Evolutionary conservation across 1,140 invertebrate species (phyloP).

Genomic region (Spodoptera frugiperda): DNA sequence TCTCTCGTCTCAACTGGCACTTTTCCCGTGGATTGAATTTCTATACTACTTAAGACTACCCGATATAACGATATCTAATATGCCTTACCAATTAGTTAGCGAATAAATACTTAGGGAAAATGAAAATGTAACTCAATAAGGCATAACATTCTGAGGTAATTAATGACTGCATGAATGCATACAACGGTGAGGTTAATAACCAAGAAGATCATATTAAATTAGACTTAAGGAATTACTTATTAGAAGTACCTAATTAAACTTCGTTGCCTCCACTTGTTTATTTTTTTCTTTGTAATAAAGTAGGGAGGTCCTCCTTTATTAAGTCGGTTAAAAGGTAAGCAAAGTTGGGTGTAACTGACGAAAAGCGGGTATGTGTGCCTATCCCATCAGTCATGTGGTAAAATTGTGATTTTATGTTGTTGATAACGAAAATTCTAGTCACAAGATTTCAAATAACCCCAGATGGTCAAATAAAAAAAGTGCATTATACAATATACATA

Average conservation of each 20-base stretch:
- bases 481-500: neutral
- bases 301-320: no score
- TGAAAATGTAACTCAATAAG: conserved; percentile 55
- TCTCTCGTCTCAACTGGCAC: conserved; percentile 73
- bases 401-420: no score
- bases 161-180: neutral
- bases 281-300: no score
- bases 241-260: neutral
- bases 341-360: no score
- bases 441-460: no score
- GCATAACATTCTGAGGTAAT: neutral
- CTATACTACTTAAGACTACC: conserved; percentile 61
- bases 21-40: conserved; percentile 81
- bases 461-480: no score
- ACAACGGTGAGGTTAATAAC: neutral
- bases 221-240: neutral
- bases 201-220: neutral
- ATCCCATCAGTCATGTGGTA: no score
- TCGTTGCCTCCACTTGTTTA: no score
- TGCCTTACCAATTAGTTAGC: conserved; percentile 41
- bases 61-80: conserved; percentile 68
- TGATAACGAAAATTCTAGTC: no score
- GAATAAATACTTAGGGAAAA: conserved; percentile 73
- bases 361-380: no score
- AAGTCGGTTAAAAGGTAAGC: no score